These are phyloP conservation scores for Gastrophysa polygoni DNA, from an alignment of 2,888 invertebrate species.

Conservation along the genomic window DNA sequence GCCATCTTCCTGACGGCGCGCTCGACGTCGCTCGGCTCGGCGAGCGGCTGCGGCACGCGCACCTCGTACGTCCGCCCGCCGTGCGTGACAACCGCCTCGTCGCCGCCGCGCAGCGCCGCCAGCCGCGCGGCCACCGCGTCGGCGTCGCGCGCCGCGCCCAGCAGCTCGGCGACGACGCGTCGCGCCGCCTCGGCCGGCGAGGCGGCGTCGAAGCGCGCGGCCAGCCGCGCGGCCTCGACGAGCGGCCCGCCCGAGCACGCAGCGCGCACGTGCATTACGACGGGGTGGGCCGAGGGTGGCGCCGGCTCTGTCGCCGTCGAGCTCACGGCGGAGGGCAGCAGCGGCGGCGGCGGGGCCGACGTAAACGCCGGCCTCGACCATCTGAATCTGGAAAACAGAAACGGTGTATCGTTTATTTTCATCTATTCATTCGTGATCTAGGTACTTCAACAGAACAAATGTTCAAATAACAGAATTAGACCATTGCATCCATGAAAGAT, in stretches of 20 bases:
- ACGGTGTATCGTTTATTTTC: no score
- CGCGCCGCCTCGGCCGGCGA: constrained; percentile 56
- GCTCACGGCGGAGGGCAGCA: constrained; percentile 38
- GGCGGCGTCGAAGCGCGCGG: constrained; percentile 60
- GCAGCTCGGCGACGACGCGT: constrained; percentile 50
- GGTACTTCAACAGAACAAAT: no score
- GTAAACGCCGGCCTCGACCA: constrained; percentile 55
- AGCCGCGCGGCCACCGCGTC: constrained; percentile 52
- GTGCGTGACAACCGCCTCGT: constrained; percentile 54
- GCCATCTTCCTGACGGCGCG: constrained; percentile 63
- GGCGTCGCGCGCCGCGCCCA: constrained; percentile 52
- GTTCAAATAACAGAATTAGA: no score
- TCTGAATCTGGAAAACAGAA: constrained; percentile 59
- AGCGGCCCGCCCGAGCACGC: constrained; percentile 62
- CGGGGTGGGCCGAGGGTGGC: constrained; percentile 61
- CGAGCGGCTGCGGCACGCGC: constrained; percentile 63
- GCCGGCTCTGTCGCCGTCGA: constrained; percentile 54
- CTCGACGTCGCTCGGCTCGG: constrained; percentile 56
- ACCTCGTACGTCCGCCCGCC: constrained; percentile 62
- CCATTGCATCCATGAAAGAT: no score
- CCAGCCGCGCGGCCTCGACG: constrained; percentile 59
- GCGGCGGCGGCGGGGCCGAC: constrained; percentile 26
- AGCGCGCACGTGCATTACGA: constrained; percentile 61
- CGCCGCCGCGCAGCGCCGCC: constrained; percentile 46
- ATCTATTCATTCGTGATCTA: no score